Percentiles rank a stretch among this genome's conserved stretches.
phyloP scores from a whole-genome alignment of 2,888 invertebrate species.

The Pseudoips prasinana region DNA sequence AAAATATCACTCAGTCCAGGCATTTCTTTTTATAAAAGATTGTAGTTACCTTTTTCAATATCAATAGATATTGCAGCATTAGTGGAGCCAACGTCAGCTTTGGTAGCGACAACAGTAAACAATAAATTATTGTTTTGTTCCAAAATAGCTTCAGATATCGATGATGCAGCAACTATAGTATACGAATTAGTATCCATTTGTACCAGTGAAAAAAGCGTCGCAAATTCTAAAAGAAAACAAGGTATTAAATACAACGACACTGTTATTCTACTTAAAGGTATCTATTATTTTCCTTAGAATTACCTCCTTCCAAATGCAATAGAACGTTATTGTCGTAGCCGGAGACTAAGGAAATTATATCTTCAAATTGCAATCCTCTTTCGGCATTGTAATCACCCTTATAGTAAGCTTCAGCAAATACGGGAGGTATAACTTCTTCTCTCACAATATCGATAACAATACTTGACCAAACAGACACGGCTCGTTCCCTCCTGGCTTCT shows the following conservation, averaged over 20 bases:
- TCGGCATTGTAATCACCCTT: conserved; percentile 40
- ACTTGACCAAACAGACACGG: conserved; percentile 44
- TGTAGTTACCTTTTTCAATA: conserved; percentile 43
- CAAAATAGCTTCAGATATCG: conserved; percentile 34
- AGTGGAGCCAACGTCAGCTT: conserved; percentile 24
- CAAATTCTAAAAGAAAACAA: conserved; percentile 29
- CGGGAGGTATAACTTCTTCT: conserved; percentile 33
- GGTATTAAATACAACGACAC: too few species aligned
- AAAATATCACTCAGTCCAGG: too few species aligned
- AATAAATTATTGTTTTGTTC: conserved; percentile 35
- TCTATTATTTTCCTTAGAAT: not conserved
- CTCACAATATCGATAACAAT: conserved; percentile 45
- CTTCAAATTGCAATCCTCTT: conserved; percentile 34
- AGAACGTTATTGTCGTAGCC: conserved; percentile 48
- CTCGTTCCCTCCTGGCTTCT: conserved; percentile 48
- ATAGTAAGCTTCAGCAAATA: conserved; percentile 48
- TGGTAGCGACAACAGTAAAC: conserved; percentile 37
- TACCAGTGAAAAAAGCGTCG: conserved; percentile 26
- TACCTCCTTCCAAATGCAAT: conserved; percentile 49
- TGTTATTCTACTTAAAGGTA: too few species aligned
- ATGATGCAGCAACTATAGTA: conserved; percentile 12
- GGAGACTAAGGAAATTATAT: conserved; percentile 35
- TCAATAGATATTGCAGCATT: conserved; percentile 41
- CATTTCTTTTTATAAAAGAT: too few species aligned
- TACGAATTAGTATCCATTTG: conserved; percentile 14